Evolutionary conservation across 2,113 vertebrate species (phyloP).

Genomic region (Engraulis encrasicolus): DNA sequence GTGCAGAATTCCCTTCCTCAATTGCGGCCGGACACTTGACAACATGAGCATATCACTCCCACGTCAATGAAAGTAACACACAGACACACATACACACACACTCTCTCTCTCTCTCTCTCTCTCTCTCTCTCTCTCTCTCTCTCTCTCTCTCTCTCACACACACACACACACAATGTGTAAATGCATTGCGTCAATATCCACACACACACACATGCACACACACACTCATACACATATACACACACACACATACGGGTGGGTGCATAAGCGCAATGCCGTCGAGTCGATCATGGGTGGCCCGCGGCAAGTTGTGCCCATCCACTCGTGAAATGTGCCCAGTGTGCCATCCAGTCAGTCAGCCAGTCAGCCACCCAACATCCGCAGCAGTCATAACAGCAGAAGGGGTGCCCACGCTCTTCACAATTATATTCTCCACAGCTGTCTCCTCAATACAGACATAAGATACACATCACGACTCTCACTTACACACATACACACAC

Average conservation of each 20-base stretch:
- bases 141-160: too few species aligned
- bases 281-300: slow-evolving; percentile 28
- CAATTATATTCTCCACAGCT: background rate
- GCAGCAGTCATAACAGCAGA: background rate
- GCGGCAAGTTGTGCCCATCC: slow-evolving; percentile 10
- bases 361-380: too few species aligned
- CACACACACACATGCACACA: too few species aligned
- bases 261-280: slow-evolving; percentile 26
- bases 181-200: too few species aligned
- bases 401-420: background rate
- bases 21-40: slow-evolving; percentile 33
- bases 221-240: too few species aligned
- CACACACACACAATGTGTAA: too few species aligned
- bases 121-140: too few species aligned
- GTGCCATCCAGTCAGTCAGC: background rate
- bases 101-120: too few species aligned
- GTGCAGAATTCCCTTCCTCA: slow-evolving; percentile 15
- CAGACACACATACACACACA: too few species aligned
- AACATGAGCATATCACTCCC: background rate
- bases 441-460: background rate
- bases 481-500: background rate
- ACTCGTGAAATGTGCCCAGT: slow-evolving; percentile 27
- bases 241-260: too few species aligned
- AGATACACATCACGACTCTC: background rate
- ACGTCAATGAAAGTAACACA: too few species aligned